Percentiles rank a stretch among this genome's conserved stretches.
phyloP scores from a whole-genome alignment of 2,113 vertebrate genomes.

The Hippocampus mohnikei region DNA sequence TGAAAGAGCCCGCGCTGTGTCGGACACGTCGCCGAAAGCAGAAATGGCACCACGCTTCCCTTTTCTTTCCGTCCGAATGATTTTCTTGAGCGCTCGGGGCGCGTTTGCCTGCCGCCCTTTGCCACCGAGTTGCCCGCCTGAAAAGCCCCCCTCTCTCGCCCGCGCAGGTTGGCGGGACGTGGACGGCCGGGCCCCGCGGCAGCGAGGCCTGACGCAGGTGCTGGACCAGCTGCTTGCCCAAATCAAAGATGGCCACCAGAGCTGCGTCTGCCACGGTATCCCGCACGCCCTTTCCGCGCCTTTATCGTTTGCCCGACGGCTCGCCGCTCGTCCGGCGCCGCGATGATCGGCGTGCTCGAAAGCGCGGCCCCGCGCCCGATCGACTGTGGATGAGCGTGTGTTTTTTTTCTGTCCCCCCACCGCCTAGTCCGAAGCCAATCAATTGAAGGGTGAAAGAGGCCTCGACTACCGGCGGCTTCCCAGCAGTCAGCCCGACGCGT shows the following conservation, averaged over 20 bases:
- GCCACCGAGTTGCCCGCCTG: neutral
- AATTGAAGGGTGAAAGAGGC: conserved; percentile 78
- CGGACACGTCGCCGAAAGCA: neutral
- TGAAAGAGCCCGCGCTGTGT: neutral
- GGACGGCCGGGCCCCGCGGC: conserved; percentile 73
- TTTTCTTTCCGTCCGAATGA: too few relatives aligned
- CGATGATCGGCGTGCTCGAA: conserved; percentile 11
- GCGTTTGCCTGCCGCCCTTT: too few relatives aligned
- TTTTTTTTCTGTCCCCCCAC: too few relatives aligned
- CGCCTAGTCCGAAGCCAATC: conserved; percentile 74
- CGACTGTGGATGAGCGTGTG: too few relatives aligned
- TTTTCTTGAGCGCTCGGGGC: too few relatives aligned
- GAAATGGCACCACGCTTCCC: too few relatives aligned
- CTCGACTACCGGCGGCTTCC: conserved; percentile 70
- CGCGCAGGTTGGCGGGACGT: conserved; percentile 82
- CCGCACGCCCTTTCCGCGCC: neutral
- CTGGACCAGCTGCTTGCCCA: conserved; percentile 82
- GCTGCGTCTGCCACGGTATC: conserved; percentile 83
- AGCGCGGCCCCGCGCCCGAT: too few relatives aligned
- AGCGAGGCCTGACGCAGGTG: conserved; percentile 78
- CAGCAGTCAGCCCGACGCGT: conserved; percentile 66
- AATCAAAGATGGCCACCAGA: conserved; percentile 82
- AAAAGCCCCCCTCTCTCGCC: neutral
- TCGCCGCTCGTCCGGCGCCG: conserved; percentile 11
- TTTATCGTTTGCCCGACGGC: conserved; percentile 15